Evolutionary conservation across 2,888 invertebrate genomes (phyloP), one percentile per base, ranked within the genome.

Genomic region (Acrobasis consociella): DNA sequence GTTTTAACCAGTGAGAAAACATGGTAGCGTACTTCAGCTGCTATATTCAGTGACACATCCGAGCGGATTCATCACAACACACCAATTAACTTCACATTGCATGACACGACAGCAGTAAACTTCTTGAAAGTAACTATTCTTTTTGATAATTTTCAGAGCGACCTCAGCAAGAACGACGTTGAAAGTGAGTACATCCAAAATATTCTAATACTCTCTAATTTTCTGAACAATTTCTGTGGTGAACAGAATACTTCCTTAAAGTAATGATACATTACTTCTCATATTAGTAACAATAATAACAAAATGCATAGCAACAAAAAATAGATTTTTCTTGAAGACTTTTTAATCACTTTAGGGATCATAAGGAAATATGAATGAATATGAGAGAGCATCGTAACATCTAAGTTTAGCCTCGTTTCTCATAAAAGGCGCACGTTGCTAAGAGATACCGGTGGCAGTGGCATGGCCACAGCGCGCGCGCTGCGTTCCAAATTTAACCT

Each of bases 101-200:
- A 84, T 82, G 77, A 81, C 76, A 79, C 71, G 69, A 67, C 71
- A 67, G 68, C 71, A 74, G 73, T 77, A 76, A 16, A 39, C 16
- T 75, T 80, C 76, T 82, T 82, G 81, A 82, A 81, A 86, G 71
- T 92, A 92, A 90, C 82, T 82, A 85, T 84, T 87, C 15, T 64
- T 88, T 92, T 91, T 93, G 82, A 76, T 91, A 81, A 91, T 90
- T 95, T 94, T 83, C 94, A 97, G 97, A 96, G 96, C 93, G 96
- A 97, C 94, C 95, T 97, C 89, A 95, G 95, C 93, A 95, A 96
- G 93, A 96, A 95, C 94, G 97, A 97, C 91, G 90, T 97, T 91
- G 97, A 97, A 94, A 96, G 97, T 97, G 94, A 97, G 97, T 97
- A 93, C 11, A 49, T 46, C n/a, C 2, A 46, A 46, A 46, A n/a